Evolutionary conservation across 1,140 invertebrate genomes (phyloP), one percentile per base, ranked within the genome.

Genomic region (Bactericera cockerelli): DNA sequence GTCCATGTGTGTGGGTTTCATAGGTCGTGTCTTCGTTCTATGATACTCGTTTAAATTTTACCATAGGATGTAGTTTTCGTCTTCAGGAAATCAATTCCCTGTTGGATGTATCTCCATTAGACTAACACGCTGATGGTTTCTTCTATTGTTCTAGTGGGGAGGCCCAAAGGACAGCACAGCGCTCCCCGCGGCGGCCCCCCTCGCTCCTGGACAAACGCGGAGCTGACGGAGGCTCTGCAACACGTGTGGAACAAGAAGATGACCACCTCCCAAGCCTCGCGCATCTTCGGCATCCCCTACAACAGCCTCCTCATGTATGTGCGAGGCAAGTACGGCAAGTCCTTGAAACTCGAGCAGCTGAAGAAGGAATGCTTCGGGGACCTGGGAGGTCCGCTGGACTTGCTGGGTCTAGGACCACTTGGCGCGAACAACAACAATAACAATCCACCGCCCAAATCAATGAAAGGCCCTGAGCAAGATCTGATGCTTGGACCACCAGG

Each of bases 231-330:
- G 70, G 88, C 88, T 0, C 74, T 92, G 14, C 86, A 89, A 65
- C 87, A 90, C 69, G 88, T 92, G 1, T 92, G 89, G 89, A 90
- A 90, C 70, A 90, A 90, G 67, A 90, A 89, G 67, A 91, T 92
- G 86, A 92, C 89, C n/a, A 92, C 89, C 1, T 90, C 87, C 61
- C 89, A 92, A 70, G 89, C 89, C 1, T 89, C 86, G 14, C 73
- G 88, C 42, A 86, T 90, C 65, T 92, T 89, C 69, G 88, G 88
- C 4, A 93, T 92, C 55, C 89, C 89, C 1, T 92, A 93, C 77
- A 93, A 93, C 70, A 89, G 86, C 21, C 72, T 93, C 1, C 75
- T 92, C 14, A 91, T 91, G 88, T 93, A 93, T 71, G 89, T 93
- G 4, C 74, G 89, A n/a, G 88, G 88, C 14, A 92, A 92, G 67